Conservation (phyloP, 2,113 vertebrate genomes). For the Hylia prasina region DNA sequence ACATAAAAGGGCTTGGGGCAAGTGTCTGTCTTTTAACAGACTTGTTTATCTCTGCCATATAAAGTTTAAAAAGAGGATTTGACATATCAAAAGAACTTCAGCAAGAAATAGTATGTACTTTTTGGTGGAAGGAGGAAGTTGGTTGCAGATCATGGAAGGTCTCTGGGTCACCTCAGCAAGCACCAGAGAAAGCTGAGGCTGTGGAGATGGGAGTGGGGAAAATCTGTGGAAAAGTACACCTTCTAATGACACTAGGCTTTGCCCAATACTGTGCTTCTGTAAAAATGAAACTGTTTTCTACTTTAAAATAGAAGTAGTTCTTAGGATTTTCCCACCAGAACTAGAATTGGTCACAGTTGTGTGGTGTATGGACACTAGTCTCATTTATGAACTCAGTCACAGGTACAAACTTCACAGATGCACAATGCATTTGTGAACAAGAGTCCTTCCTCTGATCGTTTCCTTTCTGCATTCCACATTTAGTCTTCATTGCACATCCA, state of each 20-base stretch:
- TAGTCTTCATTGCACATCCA: not conserved
- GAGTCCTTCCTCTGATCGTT: not conserved
- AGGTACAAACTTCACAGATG: not conserved
- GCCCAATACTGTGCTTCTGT: not conserved
- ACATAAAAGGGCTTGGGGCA: not conserved
- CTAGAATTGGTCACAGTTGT: not conserved
- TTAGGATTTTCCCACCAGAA: not conserved
- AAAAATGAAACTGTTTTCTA: not conserved
- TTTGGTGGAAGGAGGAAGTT: not conserved
- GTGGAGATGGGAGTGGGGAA: fast-evolving
- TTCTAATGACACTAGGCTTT: not conserved
- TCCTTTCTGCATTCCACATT: not conserved
- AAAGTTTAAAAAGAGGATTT: not conserved
- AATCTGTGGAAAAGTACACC: not conserved
- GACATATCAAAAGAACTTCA: not conserved
- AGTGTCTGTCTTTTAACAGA: not conserved
- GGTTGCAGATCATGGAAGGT: not conserved
- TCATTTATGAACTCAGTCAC: not conserved
- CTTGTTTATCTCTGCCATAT: not conserved
- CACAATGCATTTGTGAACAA: not conserved
- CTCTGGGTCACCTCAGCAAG: not conserved
- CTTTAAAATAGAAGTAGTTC: not conserved
- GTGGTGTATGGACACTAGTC: not conserved
- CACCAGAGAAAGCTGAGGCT: not conserved
- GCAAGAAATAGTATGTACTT: not conserved